Evolutionary conservation across 1,140 invertebrate genomes (phyloP).

Genomic region (Onthophagus taurus): DNA sequence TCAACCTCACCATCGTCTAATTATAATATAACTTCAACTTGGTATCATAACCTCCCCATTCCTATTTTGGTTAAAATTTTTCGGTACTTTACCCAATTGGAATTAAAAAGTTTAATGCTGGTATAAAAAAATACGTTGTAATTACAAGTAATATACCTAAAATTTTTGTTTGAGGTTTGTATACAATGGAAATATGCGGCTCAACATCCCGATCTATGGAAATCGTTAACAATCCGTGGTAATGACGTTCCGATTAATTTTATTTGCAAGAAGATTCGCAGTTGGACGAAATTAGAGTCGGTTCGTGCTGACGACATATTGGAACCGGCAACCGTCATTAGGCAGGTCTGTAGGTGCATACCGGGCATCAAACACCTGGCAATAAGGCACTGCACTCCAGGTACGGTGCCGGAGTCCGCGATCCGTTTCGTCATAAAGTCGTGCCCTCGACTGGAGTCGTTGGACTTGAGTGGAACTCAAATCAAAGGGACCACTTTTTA

Average conservation of each 20-base stretch:
- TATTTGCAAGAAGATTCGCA: conserved; percentile 14
- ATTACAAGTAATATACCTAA: background rate
- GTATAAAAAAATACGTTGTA: no score
- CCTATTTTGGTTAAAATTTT: conserved; percentile 16
- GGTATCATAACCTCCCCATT: conserved; percentile 15
- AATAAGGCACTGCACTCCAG: conserved; percentile 8
- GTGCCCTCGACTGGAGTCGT: conserved; percentile 11
- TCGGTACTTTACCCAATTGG: conserved; percentile 13
- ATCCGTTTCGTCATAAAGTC: conserved; percentile 12
- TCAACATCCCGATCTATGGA: conserved; percentile 13
- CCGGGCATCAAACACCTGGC: conserved; percentile 12
- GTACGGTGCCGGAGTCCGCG: conserved; percentile 10
- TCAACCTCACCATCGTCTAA: no score
- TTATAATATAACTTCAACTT: conserved; percentile 6
- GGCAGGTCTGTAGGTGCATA: conserved; percentile 13
- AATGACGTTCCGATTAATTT: conserved; percentile 7
- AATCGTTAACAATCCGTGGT: conserved; percentile 11
- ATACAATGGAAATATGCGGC: conserved; percentile 15
- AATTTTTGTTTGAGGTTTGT: conserved; percentile 15
- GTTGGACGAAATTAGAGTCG: conserved; percentile 5
- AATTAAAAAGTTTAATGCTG: conserved; percentile 11
- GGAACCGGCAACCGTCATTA: conserved; percentile 12
- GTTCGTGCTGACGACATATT: conserved; percentile 4
- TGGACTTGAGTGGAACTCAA: conserved; percentile 15
- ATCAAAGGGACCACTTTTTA: conserved; percentile 10